A percentile compares a stretch with the other conserved stretches of the same genome.
Evolutionary conservation across 2,113 vertebrate genomes (phyloP).

Genomic region (Spizaetus ornatus): DNA sequence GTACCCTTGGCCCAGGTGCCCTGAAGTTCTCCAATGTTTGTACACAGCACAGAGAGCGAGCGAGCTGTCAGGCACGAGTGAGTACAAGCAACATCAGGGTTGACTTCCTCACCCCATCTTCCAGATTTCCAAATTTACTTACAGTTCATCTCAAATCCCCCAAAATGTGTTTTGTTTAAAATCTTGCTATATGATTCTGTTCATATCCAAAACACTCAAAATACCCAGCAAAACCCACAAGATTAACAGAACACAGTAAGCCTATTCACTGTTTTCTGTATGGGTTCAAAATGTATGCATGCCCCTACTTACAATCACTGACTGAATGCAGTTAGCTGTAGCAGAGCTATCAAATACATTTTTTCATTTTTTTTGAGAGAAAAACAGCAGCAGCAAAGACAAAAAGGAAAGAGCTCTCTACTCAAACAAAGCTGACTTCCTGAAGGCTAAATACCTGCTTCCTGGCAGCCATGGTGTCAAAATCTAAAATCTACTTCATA

Average conservation of each 20-base stretch:
- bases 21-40: neutral
- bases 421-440: neutral
- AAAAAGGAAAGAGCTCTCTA: neutral
- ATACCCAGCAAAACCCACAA: neutral
- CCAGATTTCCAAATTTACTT: neutral
- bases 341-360: neutral
- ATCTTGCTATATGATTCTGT: neutral
- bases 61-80: accelerated
- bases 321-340: neutral
- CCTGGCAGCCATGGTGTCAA: neutral
- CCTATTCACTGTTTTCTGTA: neutral
- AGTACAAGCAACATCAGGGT: neutral
- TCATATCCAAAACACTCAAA: neutral
- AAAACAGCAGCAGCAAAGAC: neutral
- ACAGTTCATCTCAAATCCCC: neutral
- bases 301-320: neutral
- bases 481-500: neutral
- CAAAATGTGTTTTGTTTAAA: neutral
- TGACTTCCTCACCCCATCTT: neutral
- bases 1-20: neutral
- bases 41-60: neutral
- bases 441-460: neutral
- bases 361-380: neutral
- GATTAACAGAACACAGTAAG: neutral
- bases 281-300: neutral